Base-by-base conservation (phyloP, 1,140 invertebrate genomes). In the Drosophila micromelanica region DNA sequence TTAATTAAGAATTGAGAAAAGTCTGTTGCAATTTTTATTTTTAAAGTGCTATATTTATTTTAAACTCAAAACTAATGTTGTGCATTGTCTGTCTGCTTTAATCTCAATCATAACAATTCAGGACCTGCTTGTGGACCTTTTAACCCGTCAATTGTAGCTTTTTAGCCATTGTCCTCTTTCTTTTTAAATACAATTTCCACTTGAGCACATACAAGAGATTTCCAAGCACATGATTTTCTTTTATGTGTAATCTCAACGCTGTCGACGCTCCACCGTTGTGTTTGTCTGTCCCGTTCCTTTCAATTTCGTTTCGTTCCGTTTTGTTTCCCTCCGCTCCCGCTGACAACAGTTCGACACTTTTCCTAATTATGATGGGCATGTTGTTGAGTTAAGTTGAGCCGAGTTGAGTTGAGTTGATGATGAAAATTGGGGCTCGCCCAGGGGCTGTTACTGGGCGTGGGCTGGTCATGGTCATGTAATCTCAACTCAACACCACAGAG, bases 351-450 rank as follows among this genome's bases (percentile, higher is more conserved):
- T 87, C 76, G 79, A 76, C 84, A 87, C 76, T 89, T 87, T 82
- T 79, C 79, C 72, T 87, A 87, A 87, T 89, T 82, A 87, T 87
- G 82, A 87, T 89, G 73, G 84, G 79, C 82, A 89, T 87, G 82
- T 82, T 82, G 79, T 60, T 72, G 64, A 64, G 81, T 56, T 73
- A 62, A 57, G 77, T 62, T 70, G 72, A 64, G 3, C 74, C 52
- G 73, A 40, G 79, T 60, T 69, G 69, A 64, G 81, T 56, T 73
- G 67, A 57, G 77, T 62, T 70, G 72, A 64, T 86, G 78, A 69
- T 79, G 84, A 69, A 82, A 89, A 78, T 82, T 79, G 72, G 63
- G 65, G 72, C 68, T 59, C 54, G 68, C 69, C 61, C 49, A 62
- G 42, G 12, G 23, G 6, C 42, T 8, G 32, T 23, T 23, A 23